These are phyloP conservation scores for Merodon equestris DNA, from an alignment of 2,888 invertebrate genomes.

Conservation along the genomic window DNA sequence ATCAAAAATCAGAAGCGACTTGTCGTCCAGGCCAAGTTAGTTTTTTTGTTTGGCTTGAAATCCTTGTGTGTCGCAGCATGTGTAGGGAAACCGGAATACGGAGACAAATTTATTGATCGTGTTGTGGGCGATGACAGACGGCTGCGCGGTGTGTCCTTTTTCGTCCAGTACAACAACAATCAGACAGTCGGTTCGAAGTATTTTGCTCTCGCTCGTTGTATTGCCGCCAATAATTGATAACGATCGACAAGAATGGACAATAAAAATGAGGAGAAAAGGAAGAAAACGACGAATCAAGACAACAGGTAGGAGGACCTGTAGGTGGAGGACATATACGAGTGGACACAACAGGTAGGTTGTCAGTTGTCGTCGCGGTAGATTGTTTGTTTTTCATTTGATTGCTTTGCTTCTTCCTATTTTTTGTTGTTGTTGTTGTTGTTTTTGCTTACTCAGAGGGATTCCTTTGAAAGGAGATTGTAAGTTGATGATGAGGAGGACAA, in stretches of 20 bases:
- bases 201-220: conserved; percentile 40
- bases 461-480: too few relatives aligned
- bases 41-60: conserved; percentile 2
- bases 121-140: conserved; percentile 69
- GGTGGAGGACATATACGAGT: conserved; percentile 57
- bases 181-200: conserved; percentile 20
- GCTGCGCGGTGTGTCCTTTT: conserved; percentile 65
- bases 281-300: conserved; percentile 24
- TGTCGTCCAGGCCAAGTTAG: conserved; percentile 26
- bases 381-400: conserved; percentile 64
- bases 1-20: conserved; percentile 23
- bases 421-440: too few relatives aligned
- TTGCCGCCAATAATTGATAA: conserved; percentile 66
- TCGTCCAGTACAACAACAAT: conserved; percentile 7
- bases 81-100: conserved; percentile 33
- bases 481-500: too few relatives aligned
- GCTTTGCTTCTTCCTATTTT: conserved; percentile 24
- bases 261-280: conserved; percentile 8
- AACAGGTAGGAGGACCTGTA: conserved; percentile 67
- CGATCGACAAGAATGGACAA: conserved; percentile 60
- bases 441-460: too few relatives aligned
- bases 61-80: conserved; percentile 23
- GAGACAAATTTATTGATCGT: conserved; percentile 68
- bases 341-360: conserved; percentile 64
- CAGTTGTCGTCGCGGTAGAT: conserved; percentile 39